Conservation (phyloP, 2,113 vertebrate species). For the Enhydra lutris region DNA sequence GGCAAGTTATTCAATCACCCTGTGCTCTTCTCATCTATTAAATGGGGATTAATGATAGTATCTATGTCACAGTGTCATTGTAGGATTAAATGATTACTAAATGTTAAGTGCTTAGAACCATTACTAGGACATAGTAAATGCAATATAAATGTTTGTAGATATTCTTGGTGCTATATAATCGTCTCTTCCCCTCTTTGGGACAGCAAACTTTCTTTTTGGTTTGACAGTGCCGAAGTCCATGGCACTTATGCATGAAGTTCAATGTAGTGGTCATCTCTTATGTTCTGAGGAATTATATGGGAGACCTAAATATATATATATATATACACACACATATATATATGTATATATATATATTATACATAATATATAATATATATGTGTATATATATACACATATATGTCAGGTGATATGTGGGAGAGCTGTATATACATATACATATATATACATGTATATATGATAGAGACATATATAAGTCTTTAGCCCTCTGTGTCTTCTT, state of each 20-base stretch:
- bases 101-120: neutral
- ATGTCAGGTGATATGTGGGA: too few relatives aligned
- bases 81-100: neutral
- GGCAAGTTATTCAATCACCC: neutral
- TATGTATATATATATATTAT: too few relatives aligned
- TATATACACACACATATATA: too few relatives aligned
- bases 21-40: neutral
- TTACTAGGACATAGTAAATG: neutral
- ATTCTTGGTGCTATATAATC: neutral
- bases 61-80: neutral
- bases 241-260: neutral
- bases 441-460: too few relatives aligned
- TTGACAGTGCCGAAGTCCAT: neutral
- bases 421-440: too few relatives aligned
- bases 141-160: neutral
- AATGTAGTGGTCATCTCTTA: neutral
- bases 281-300: neutral
- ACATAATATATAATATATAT: too few relatives aligned
- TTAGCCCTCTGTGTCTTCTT: neutral
- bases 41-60: neutral
- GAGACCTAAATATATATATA: neutral
- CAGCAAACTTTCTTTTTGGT: neutral
- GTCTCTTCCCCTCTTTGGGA: neutral
- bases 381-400: too few relatives aligned
- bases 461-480: neutral